These are phyloP conservation scores for Burhinus oedicnemus DNA, from an alignment of 2,113 vertebrate genomes.

Conservation along the genomic window DNA sequence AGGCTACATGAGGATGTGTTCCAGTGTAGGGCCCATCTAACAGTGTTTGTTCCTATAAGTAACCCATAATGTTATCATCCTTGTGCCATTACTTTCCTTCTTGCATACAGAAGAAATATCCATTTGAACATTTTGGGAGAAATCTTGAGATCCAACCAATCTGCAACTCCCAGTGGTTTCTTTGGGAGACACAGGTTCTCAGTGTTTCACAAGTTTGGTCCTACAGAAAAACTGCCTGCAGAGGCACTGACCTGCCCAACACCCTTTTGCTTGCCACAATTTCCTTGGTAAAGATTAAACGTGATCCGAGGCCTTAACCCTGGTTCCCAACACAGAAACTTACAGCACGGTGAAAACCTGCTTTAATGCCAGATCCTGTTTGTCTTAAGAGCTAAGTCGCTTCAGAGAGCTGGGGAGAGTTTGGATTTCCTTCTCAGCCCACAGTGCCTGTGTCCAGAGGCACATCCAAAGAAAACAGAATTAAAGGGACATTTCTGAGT, in stretches of 20 bases:
- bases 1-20: not conserved
- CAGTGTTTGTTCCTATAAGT: not conserved
- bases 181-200: not conserved
- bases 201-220: not conserved
- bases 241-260: not conserved
- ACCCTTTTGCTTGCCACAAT: not conserved
- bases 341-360: accelerated
- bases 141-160: not conserved
- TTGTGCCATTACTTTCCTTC: not conserved
- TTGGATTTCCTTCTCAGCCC: not conserved
- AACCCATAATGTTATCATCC: not conserved
- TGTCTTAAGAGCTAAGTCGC: not conserved
- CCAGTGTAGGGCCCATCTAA: not conserved
- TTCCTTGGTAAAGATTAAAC: not conserved
- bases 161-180: not conserved
- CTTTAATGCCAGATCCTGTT: not conserved
- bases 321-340: not conserved
- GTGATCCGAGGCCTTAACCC: not conserved
- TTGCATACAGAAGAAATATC: not conserved
- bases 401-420: not conserved
- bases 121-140: not conserved
- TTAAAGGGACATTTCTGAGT: not conserved
- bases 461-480: not conserved
- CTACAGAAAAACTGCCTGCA: not conserved
- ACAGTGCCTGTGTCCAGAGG: not conserved